Base-by-base conservation (phyloP, 2,113 vertebrate genomes). In the Eretmochelys imbricata region DNA sequence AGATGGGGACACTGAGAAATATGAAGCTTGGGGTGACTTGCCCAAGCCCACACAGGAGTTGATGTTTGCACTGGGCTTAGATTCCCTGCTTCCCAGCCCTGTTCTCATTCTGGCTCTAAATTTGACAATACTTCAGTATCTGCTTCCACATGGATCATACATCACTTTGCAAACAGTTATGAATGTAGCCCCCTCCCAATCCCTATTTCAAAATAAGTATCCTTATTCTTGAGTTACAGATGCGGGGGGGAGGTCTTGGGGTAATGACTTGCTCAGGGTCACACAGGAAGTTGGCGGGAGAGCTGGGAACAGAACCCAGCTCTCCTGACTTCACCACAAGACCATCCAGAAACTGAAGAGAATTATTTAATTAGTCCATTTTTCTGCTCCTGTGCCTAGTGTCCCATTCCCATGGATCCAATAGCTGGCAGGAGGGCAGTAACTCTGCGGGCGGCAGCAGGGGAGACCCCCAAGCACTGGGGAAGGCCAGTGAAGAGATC, bases 121-220 rank as follows among this genome's bases (percentile, higher is more conserved):
- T 12, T 27, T 27, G 55, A 29, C 55, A 27, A 5, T 59, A 59
- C 25, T 27, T 59, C 25, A 59, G 8, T 2, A 82, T n/a, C 17
- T 80, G 19, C 50, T 95, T 84, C 48, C 80, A 51, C 16, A 86
- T 55, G 29, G 46, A 53, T 38, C 80, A 65, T 1, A 1, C 7
- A 84, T 27, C 7, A 4, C 1, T 3, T 16, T 49, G 5, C 0
- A 0, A 80, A 5, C 6, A n/a, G 62, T 31, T 84, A 24, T 5
- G 79, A 59, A 82, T 11, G 2, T 17, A 8, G 75, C 9, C 29
- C 84, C 31, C 89, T 35, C 10, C 14, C 6, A 8, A 4, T 5
- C 1, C 2, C 24, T 25, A 12, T 59, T 59, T 10, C 55, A 59
- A 59, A 29, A 59, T 27, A 59, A 25, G 24, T 27, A 11, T 59